A percentile compares a stretch with the other conserved stretches of the same genome.
These are phyloP conservation scores for Cryptoblepharus egeriae DNA, from an alignment of 2,797 vertebrate genomes.

Conservation along the genomic window DNA sequence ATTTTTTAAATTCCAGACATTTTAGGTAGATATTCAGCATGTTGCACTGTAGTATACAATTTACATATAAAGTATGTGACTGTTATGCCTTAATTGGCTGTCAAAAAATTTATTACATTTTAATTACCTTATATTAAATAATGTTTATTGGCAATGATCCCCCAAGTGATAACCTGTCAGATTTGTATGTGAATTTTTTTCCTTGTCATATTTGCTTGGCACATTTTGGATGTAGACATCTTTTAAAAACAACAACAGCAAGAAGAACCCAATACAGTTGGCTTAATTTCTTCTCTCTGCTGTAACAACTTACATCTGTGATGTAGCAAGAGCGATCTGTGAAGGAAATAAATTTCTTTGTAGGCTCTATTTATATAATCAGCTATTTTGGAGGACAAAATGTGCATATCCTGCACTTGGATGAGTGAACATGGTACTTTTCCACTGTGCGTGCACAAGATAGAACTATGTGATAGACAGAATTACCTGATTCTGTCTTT, in stretches of 20 bases:
- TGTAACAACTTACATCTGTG: not conserved
- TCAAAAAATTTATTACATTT: slow-evolving; percentile 12
- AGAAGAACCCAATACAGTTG: not conserved
- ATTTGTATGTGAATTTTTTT: not conserved
- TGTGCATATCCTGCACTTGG: not conserved
- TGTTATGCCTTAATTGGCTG: slow-evolving; percentile 18
- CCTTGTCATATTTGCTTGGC: not conserved
- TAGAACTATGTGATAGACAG: not conserved
- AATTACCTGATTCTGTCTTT: not conserved
- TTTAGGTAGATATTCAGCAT: slow-evolving; percentile 16
- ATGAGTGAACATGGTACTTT: not conserved
- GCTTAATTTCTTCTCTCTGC: not conserved
- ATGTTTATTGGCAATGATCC: not conserved
- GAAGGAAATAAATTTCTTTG: not conserved
- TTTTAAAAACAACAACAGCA: not conserved
- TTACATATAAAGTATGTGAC: not conserved
- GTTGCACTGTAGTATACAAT: slow-evolving; percentile 12
- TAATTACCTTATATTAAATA: slow-evolving; percentile 39
- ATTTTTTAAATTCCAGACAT: not conserved
- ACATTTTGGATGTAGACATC: not conserved
- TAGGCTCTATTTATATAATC: not conserved
- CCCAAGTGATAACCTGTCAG: not conserved
- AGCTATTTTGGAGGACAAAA: not conserved
- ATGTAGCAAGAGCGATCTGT: not conserved
- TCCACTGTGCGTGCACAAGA: not conserved